A percentile compares a stretch with the other conserved stretches of the same genome.
These are phyloP conservation scores for Xanthia icteritia DNA, from an alignment of 2,888 invertebrate species.

Conservation along the genomic window DNA sequence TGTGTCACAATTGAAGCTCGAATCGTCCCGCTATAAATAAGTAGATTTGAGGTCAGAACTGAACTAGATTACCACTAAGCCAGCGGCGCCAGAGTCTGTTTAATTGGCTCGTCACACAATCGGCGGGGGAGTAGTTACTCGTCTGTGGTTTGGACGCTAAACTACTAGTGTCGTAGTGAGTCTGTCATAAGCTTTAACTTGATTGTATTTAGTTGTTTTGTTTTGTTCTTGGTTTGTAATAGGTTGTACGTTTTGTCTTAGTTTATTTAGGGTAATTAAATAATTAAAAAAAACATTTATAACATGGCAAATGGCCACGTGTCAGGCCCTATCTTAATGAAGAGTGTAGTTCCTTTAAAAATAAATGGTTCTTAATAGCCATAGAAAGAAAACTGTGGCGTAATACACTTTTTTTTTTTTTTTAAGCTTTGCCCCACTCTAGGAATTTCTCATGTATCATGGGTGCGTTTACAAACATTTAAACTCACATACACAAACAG, in stretches of 20 bases:
- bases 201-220: background rate
- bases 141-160: slow-evolving; percentile 29
- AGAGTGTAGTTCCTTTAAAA: too few relatives aligned
- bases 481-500: too few relatives aligned
- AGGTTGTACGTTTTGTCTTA: background rate
- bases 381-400: too few relatives aligned
- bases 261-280: background rate
- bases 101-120: slow-evolving; percentile 36
- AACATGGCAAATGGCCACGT: too few relatives aligned
- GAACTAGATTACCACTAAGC: slow-evolving; percentile 31
- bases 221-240: too few relatives aligned
- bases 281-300: too few relatives aligned
- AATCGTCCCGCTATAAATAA: slow-evolving; percentile 11
- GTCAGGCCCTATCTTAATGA: too few relatives aligned
- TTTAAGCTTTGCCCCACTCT: too few relatives aligned
- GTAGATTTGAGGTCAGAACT: slow-evolving; percentile 40
- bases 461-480: too few relatives aligned
- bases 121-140: slow-evolving; percentile 41
- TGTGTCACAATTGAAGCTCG: background rate
- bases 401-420: too few relatives aligned
- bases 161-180: slow-evolving; percentile 3
- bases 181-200: background rate
- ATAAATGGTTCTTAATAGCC: too few relatives aligned
- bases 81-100: slow-evolving; percentile 24
- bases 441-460: too few relatives aligned